A percentile compares a stretch with the other conserved stretches of the same genome.
Evolutionary conservation across 2,888 invertebrate species (phyloP).

Genomic region (Quadroppia sp.): DNA sequence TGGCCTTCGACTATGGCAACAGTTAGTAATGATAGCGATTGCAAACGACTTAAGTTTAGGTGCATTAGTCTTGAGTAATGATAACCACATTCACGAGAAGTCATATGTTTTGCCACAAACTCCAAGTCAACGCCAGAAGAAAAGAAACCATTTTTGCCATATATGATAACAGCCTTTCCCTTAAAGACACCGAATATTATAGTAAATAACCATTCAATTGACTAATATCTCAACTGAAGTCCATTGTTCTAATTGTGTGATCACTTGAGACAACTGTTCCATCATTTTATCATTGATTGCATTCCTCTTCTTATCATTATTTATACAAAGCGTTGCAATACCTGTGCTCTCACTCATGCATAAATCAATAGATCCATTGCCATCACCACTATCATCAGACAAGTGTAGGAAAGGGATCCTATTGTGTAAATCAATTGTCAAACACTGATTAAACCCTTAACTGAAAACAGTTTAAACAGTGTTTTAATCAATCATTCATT

Average conservation of each 20-base stretch:
- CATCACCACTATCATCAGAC: too few species aligned
- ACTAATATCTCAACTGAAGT: too few species aligned
- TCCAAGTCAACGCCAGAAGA: conserved; percentile 59
- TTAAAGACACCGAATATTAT: background rate
- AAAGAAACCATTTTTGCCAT: conserved; percentile 55
- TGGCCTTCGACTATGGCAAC: conserved; percentile 56
- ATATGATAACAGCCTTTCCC: conserved; percentile 56
- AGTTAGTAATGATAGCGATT: conserved; percentile 56
- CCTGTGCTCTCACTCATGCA: conserved; percentile 47
- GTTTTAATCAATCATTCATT: too few species aligned
- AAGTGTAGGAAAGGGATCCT: too few species aligned
- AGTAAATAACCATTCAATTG: conserved; percentile 41
- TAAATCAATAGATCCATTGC: conserved; percentile 48
- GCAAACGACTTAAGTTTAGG: conserved; percentile 52
- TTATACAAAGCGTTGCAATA: conserved; percentile 39
- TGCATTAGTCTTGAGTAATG: conserved; percentile 57
- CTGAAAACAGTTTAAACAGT: too few species aligned
- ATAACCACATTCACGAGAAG: conserved; percentile 51
- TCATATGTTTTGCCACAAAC: conserved; percentile 51
- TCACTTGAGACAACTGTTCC: conserved; percentile 55
- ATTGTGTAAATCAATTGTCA: too few species aligned
- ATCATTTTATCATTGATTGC: conserved; percentile 56
- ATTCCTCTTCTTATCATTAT: conserved; percentile 35
- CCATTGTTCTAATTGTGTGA: conserved; percentile 56
- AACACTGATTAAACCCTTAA: too few species aligned